phyloP scores from a whole-genome alignment of 2,113 vertebrate species.

The Oreochromis aureus region DNA sequence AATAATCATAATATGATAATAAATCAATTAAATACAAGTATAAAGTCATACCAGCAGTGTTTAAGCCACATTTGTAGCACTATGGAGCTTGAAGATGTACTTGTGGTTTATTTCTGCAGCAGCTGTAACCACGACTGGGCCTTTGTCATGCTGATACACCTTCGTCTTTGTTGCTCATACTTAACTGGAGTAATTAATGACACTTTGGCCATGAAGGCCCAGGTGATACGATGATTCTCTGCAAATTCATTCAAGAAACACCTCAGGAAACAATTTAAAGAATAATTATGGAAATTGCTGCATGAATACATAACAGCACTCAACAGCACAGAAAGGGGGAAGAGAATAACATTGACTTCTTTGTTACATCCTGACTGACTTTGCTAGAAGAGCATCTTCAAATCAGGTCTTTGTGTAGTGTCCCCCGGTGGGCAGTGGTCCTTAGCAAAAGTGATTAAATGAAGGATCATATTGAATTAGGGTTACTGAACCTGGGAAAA shows the following conservation, averaged over 20 bases:
- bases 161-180: not conserved
- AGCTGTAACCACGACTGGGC: not conserved
- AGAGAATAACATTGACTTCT: not conserved
- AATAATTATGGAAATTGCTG: slow-evolving; percentile 24
- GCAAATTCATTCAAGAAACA: slow-evolving; percentile 35
- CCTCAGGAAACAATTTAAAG: not conserved
- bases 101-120: not conserved
- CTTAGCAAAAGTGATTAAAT: not conserved
- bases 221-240: slow-evolving; percentile 24
- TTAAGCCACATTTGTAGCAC: not conserved
- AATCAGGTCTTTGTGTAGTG: not conserved
- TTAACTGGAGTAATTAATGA: slow-evolving; percentile 15
- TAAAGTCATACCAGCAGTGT: not conserved
- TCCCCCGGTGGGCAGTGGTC: not conserved
- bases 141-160: not conserved
- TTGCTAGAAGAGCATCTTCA: not conserved
- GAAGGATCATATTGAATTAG: not conserved
- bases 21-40: not conserved
- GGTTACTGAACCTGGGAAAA: not conserved
- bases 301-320: slow-evolving; percentile 5
- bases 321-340: not conserved
- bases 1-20: not conserved
- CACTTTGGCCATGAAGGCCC: not conserved
- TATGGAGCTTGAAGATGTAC: not conserved
- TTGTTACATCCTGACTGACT: not conserved